Evolutionary conservation across 2,797 vertebrate species (phyloP), one percentile per base, ranked within the genome.

Genomic region (Chloroceryle inda): DNA sequence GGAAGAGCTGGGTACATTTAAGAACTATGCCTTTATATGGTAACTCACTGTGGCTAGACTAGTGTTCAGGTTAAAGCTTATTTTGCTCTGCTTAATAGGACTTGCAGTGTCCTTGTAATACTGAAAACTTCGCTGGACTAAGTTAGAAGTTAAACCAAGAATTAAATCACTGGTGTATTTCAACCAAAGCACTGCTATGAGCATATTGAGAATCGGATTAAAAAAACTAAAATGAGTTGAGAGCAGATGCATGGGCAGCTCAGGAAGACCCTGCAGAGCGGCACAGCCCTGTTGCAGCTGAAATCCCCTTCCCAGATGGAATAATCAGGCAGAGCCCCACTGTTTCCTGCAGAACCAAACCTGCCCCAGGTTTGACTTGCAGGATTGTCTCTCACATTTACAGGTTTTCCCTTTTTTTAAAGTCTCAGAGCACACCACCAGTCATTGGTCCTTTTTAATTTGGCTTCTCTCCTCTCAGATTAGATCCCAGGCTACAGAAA

Each of bases 111-210:
- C 71, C 88, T 88, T 93, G 63, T 89, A 89, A 89, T 26, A 88
- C 67, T 50, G 83, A 84, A 92, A 88, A 79, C 63, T 84, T 82
- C 20, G 40, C 64, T 87, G 85, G 78, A 84, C 40, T 80, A 84
- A 94, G 64, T 72, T 86, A 61, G 72, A 92, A 74, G 35, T 80
- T 89, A 71, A 73, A 81, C 52, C 69, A 86, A 94, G 53, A 92
- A 93, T 96, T 96, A 97, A 96, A 92, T 38, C 63, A 56, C 66
- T 74, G 81, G 45, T 90, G 92, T 77, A 69, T 88, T 95, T 95
- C 92, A 95, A 94, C 72, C 42, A 58, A 74, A 80, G 61, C 45
- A 64, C 82, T 61, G 53, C 68, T 77, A 49, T 58, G 67, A 89
- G 55, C 64, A 35, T 79, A 23, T n/a, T 91, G 85, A 72, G 50